phyloP scores from a whole-genome alignment of 2,113 vertebrate species.

The Salvelinus alpinus region DNA sequence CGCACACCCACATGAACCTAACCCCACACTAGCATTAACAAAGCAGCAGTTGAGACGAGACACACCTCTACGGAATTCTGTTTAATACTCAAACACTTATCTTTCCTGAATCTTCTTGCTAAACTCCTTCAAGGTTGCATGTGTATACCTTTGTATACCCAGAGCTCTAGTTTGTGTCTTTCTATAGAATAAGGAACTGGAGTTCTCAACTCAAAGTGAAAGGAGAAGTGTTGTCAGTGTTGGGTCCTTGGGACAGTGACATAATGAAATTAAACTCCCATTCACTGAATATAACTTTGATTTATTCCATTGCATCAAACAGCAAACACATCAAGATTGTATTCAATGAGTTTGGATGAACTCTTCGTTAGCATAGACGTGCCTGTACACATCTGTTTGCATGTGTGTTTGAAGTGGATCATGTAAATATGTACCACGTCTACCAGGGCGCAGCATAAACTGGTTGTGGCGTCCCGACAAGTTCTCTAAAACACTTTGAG shows the following conservation, averaged over 20 bases:
- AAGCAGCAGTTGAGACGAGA: not conserved
- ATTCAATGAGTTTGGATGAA: not conserved
- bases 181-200: slow-evolving; percentile 11
- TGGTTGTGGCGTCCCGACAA: not conserved
- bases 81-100: not conserved
- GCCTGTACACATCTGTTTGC: not conserved
- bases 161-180: slow-evolving; percentile 36
- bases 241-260: too few species aligned
- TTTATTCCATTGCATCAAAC: not conserved
- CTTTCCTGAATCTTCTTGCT: not conserved
- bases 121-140: not conserved
- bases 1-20: not conserved
- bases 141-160: slow-evolving; percentile 9
- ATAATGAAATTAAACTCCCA: not conserved
- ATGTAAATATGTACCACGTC: not conserved
- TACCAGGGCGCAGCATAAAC: not conserved
- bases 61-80: too few species aligned
- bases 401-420: not conserved
- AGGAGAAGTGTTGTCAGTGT: not conserved
- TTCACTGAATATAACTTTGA: not conserved
- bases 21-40: not conserved
- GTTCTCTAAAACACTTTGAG: slow-evolving; percentile 4
- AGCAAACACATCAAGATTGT: not conserved
- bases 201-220: slow-evolving; percentile 12
- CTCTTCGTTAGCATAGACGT: not conserved